A percentile compares a stretch with the other conserved stretches of the same genome.
These are phyloP conservation scores for Pterostichus niger DNA, from an alignment of 2,888 invertebrate genomes.

Conservation along the genomic window DNA sequence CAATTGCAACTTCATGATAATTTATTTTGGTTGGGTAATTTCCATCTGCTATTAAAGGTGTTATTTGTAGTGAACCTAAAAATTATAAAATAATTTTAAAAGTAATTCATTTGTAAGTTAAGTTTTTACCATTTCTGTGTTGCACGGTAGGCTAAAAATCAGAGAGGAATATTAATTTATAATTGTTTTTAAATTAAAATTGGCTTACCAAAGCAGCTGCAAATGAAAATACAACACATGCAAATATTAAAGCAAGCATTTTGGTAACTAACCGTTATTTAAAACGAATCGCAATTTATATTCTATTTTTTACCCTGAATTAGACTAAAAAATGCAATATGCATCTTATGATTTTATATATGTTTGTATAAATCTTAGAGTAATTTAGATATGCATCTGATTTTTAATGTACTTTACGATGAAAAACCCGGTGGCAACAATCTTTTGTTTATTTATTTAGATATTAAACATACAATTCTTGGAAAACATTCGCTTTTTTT, in stretches of 20 bases:
- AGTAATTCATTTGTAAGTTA: background rate
- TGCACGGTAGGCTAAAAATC: slow-evolving; percentile 26
- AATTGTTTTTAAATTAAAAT: background rate
- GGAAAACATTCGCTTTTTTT: too few relatives aligned
- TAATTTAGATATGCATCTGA: slow-evolving; percentile 18
- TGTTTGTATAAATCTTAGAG: slow-evolving; percentile 18
- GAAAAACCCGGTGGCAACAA: too few relatives aligned
- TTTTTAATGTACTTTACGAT: slow-evolving; percentile 7
- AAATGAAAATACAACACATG: slow-evolving; percentile 4
- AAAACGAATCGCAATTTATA: slow-evolving; percentile 25
- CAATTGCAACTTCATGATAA: slow-evolving; percentile 58
- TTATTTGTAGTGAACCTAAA: background rate
- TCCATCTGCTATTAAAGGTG: slow-evolving; percentile 36
- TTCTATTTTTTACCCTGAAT: slow-evolving; percentile 12
- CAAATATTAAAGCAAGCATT: slow-evolving; percentile 19
- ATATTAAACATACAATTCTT: too few relatives aligned
- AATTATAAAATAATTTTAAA: slow-evolving; percentile 7
- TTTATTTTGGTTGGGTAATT: background rate
- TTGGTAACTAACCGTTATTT: slow-evolving; percentile 34
- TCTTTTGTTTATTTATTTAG: too few relatives aligned
- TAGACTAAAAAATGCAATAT: background rate
- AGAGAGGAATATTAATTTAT: background rate
- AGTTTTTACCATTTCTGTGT: slow-evolving; percentile 16
- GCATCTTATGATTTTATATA: slow-evolving; percentile 2
- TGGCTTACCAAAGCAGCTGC: slow-evolving; percentile 27